Conservation (phyloP, 53 echinoderm and acorn worm species). For the Hippasteria phrygiana region DNA sequence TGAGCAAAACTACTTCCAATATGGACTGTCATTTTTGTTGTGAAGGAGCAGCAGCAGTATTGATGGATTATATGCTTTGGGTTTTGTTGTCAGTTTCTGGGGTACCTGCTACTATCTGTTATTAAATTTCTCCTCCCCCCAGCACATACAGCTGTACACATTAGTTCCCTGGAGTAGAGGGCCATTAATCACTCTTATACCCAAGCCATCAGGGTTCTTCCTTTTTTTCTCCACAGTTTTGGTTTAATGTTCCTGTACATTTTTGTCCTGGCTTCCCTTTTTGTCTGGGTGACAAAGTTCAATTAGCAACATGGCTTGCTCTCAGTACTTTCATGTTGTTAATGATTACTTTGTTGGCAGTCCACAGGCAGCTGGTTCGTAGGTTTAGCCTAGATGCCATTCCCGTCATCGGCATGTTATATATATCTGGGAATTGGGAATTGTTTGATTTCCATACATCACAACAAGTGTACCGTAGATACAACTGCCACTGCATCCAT, state of each 20-base stretch:
- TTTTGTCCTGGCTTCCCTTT: background rate
- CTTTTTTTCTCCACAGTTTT: too few species aligned
- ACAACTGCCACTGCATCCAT: too few species aligned
- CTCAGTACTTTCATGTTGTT: conserved; percentile 16
- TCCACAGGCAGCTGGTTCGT: background rate
- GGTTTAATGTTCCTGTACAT: background rate
- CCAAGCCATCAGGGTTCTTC: background rate
- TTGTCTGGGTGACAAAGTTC: conserved; percentile 21
- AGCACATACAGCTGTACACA: background rate
- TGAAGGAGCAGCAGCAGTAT: background rate
- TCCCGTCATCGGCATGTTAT: background rate
- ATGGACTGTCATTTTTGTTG: background rate
- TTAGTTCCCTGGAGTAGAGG: background rate
- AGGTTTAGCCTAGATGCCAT: conserved; percentile 13
- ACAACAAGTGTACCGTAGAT: too few species aligned
- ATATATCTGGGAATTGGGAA: background rate
- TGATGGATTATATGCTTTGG: background rate
- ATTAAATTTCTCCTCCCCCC: background rate
- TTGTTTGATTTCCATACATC: too few species aligned
- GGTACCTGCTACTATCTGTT: background rate
- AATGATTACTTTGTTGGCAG: conserved; percentile 14
- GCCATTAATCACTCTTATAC: background rate
- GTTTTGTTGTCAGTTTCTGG: background rate
- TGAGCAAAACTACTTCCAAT: background rate
- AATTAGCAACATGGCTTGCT: conserved; percentile 7